Percentiles rank a stretch among this genome's conserved stretches.
phyloP scores from a whole-genome alignment of 2,797 vertebrate genomes.

The Heterohyrax brucei region DNA sequence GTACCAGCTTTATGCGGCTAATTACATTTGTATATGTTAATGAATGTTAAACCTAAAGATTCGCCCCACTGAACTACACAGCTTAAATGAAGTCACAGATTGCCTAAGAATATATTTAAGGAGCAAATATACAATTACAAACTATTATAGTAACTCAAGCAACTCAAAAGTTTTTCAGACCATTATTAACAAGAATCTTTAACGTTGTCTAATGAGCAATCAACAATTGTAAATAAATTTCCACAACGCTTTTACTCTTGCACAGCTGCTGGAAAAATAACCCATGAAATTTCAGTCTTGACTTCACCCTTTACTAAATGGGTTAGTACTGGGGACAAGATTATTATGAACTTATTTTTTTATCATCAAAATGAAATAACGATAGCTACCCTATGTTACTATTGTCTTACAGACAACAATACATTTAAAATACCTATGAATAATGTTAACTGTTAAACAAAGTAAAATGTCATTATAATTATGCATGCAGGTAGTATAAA shows the following conservation, averaged over 20 bases:
- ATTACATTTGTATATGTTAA: slow-evolving; percentile 3
- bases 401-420: neutral
- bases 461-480: neutral
- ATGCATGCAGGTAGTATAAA: neutral
- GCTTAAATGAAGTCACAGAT: slow-evolving; percentile 31
- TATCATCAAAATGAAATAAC: neutral
- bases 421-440: neutral
- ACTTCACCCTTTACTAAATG: neutral
- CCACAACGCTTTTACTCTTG: neutral
- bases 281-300: neutral
- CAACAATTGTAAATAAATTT: slow-evolving; percentile 23
- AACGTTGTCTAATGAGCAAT: slow-evolving; percentile 18
- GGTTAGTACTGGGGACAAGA: neutral
- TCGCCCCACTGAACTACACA: neutral
- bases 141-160: neutral
- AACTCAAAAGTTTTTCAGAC: slow-evolving; percentile 47
- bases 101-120: slow-evolving; percentile 24
- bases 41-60: neutral
- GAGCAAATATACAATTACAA: neutral
- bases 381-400: neutral
- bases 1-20: neutral
- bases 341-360: neutral
- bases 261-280: neutral
- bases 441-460: neutral
- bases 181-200: neutral